Evolutionary conservation across 1,140 invertebrate species (phyloP).

Genomic region (Xylocopa sonorina): DNA sequence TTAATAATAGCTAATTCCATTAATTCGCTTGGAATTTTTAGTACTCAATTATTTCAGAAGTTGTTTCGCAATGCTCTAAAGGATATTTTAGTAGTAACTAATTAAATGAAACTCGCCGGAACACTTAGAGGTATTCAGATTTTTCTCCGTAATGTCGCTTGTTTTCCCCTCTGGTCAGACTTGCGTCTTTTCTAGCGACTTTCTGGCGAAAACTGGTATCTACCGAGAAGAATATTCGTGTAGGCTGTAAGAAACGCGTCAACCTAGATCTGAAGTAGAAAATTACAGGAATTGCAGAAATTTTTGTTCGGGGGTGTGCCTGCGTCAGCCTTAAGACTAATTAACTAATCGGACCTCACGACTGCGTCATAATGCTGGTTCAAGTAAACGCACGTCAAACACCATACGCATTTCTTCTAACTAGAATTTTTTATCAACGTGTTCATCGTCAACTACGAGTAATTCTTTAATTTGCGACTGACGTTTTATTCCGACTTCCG

Average conservation of each 20-base stretch:
- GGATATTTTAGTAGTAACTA: not conserved
- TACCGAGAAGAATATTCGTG: slow-evolving; percentile 53
- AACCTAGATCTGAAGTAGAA: slow-evolving; percentile 72
- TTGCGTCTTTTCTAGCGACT: slow-evolving; percentile 24
- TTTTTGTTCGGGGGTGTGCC: slow-evolving; percentile 65
- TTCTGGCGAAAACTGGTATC: slow-evolving; percentile 43
- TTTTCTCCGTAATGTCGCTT: slow-evolving; percentile 13
- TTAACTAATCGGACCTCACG: slow-evolving; percentile 34
- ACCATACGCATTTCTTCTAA: too few species aligned
- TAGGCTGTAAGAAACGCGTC: slow-evolving; percentile 61
- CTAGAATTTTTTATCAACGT: not conserved
- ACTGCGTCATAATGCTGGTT: not conserved
- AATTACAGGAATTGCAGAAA: slow-evolving; percentile 70
- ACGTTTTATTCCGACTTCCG: not conserved
- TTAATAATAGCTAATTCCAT: slow-evolving; percentile 54
- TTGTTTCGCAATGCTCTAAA: not conserved
- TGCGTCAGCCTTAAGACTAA: slow-evolving; percentile 59
- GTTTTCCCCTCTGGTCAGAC: slow-evolving; percentile 15
- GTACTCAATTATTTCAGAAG: not conserved
- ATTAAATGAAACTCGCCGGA: not conserved
- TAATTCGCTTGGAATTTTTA: not conserved
- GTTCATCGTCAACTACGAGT: not conserved
- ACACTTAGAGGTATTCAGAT: slow-evolving; percentile 1
- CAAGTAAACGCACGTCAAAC: slow-evolving; percentile 11
- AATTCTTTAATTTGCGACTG: not conserved